Percentiles rank a stretch among this genome's conserved stretches.
Conservation (phyloP, 2,797 vertebrate species). For the Xerus rutilus region DNA sequence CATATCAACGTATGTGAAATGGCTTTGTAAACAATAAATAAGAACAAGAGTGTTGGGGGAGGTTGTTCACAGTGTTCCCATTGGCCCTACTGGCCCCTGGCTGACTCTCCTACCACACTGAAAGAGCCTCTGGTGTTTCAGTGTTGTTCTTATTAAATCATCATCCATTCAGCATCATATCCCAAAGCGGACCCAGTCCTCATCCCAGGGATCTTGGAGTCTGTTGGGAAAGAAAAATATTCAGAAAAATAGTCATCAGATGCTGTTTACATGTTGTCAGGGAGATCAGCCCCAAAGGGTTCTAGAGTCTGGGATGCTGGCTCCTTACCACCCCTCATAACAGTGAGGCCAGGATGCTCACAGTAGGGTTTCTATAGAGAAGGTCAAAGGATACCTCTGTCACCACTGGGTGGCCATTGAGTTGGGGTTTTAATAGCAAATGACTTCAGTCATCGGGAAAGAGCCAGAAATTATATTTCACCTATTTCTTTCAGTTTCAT, state of each 20-base stretch:
- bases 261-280: background rate
- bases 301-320: background rate
- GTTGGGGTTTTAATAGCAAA: background rate
- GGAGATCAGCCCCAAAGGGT: too few relatives aligned
- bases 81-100: fast-evolving
- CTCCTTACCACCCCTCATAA: background rate
- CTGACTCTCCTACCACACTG: background rate
- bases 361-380: background rate
- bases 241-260: too few relatives aligned
- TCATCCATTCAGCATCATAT: background rate
- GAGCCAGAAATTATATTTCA: background rate
- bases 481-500: background rate
- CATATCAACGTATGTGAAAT: background rate
- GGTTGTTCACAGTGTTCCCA: fast-evolving
- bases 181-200: background rate
- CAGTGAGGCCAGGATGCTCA: background rate
- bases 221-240: background rate
- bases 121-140: too few relatives aligned
- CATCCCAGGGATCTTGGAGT: background rate
- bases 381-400: background rate
- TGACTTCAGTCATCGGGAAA: conserved; percentile 46
- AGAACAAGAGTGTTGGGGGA: too few relatives aligned
- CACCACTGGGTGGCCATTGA: background rate
- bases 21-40: background rate
- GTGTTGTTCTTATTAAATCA: background rate